Evolutionary conservation across 2,797 vertebrate genomes (phyloP).

Genomic region (Ceryle rudis): DNA sequence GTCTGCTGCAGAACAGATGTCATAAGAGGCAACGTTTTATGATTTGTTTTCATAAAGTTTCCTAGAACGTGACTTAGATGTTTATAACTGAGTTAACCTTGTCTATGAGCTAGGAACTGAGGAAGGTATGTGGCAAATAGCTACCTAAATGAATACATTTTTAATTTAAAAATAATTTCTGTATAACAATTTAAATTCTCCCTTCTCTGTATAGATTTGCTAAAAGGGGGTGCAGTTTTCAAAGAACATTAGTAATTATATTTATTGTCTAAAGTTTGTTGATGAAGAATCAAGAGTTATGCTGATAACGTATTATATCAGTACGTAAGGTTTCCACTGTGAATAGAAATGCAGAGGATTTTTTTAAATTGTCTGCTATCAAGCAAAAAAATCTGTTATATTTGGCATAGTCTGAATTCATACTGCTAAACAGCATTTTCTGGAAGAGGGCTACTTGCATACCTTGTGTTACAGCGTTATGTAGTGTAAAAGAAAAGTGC

Average conservation of each 20-base stretch:
- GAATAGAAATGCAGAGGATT: not conserved
- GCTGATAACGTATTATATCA: not conserved
- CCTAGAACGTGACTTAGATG: not conserved
- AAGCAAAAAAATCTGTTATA: not conserved
- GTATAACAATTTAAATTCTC: conserved; percentile 6
- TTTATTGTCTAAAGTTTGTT: conserved; percentile 27
- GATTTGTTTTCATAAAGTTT: not conserved
- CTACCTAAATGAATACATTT: not conserved
- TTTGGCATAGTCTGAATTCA: not conserved
- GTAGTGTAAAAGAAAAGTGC: not conserved
- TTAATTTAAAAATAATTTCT: conserved; percentile 13
- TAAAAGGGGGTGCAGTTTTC: conserved; percentile 16
- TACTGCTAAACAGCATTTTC: not conserved
- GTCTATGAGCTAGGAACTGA: not conserved
- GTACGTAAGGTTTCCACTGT: not conserved
- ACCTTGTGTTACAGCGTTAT: not conserved
- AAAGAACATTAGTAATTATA: not conserved
- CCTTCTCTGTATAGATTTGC: not conserved
- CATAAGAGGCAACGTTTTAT: not conserved
- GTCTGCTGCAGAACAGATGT: not conserved
- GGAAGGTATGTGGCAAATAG: conserved; percentile 8
- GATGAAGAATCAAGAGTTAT: not conserved
- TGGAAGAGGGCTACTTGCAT: not conserved
- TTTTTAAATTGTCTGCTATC: not conserved
- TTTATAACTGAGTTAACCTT: conserved; percentile 9